Evolutionary conservation across 2,113 vertebrate species (phyloP).

Genomic region (Suricata suricatta): DNA sequence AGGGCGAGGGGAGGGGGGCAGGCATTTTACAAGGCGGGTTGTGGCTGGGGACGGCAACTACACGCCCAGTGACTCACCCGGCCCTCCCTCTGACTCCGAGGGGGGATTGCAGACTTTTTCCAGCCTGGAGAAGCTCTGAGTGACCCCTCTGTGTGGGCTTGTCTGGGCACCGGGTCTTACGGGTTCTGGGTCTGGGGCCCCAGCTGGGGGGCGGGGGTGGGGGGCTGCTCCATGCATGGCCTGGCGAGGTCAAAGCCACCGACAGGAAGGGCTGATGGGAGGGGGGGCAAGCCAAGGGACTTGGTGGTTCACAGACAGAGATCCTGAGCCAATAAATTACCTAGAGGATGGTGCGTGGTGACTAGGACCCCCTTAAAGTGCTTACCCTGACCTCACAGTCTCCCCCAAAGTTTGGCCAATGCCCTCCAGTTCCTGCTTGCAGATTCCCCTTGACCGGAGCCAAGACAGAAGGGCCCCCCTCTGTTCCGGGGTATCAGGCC

Average conservation of each 20-base stretch:
- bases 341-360: background rate
- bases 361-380: too few relatives aligned
- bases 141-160: accelerated
- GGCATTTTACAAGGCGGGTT: background rate
- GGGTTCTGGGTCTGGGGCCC: background rate
- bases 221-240: background rate
- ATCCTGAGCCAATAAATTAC: background rate
- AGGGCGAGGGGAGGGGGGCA: background rate
- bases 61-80: slow-evolving; percentile 35
- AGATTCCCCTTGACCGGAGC: background rate
- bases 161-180: accelerated
- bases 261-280: background rate
- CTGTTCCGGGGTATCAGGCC: background rate
- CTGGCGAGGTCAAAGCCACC: background rate
- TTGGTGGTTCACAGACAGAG: background rate
- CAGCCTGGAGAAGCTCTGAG: background rate
- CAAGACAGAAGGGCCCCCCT: background rate
- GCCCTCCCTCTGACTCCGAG: background rate
- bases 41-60: background rate
- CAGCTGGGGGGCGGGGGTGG: background rate
- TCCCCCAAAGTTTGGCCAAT: background rate
- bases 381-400: background rate
- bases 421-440: background rate
- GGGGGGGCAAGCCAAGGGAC: background rate
- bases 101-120: slow-evolving; percentile 41